Base-by-base conservation (phyloP, 1,140 invertebrate genomes). In the Drosophila subpulchrella region DNA sequence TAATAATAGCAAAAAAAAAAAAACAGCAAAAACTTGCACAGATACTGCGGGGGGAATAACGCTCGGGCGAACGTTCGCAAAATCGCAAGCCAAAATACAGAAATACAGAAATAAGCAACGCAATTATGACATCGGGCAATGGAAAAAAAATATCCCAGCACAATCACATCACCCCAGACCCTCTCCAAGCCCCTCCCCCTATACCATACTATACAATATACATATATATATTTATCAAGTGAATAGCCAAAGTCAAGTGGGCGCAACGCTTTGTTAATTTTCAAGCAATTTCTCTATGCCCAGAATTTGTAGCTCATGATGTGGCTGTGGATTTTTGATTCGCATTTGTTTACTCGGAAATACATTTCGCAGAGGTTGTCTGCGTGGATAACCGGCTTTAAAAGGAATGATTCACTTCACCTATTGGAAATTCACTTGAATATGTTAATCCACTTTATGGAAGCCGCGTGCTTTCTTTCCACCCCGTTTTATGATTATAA, bases 61-160 rank as follows among this genome's bases (percentile, higher is more conserved):
- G 51, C 24, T 47, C 42, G 59, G 41, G 20, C 34, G 59, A 63
- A 46, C 50, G 50, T 44, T 70, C 17, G 58, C 58, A 13, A 60
- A 81, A 80, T 81, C 60, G 58, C 76, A 76, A 58, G 38, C 68
- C 58, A 57, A 68, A 48, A 70, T 41, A 48, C 27, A 48, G 50
- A 67, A 68, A 70, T 48, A 57, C 55, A 60, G 46, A 79, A 84
- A 80, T 56, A 76, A 74, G 70, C 71, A 56, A 67, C 78, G 67
- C 78, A 85, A 82, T 85, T 86, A 73, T 78, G 83, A 78, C 82
- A 81, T 72, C 42, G 32, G 51, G 46, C 30, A 46, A 75, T 65
- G 46, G 41, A 74, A 63, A 51, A n/a, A 66, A 41, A 48, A 56
- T 38, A n/a, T 73, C 17, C 34, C 36, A 60, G 44, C 58, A 46